Evolutionary conservation across 2,888 invertebrate genomes (phyloP), one percentile per base, ranked within the genome.

Genomic region (Spicauda simplicius): DNA sequence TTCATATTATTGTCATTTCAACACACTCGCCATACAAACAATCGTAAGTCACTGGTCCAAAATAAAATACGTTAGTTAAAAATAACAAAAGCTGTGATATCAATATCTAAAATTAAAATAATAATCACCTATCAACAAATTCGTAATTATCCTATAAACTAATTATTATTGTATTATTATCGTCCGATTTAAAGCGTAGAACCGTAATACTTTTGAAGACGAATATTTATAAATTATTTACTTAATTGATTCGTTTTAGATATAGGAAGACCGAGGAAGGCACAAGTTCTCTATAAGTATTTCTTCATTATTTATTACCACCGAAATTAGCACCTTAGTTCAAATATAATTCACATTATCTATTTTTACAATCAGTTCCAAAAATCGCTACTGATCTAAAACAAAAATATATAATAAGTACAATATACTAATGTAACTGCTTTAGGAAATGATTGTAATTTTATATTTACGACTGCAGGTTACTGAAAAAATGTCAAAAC

Each of bases 171-270:
- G 76, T 81, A 80, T 84, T 82, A 83, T 84, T 80, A 85, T 80
- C 77, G 80, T 86, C 82, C 80, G 82, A 87, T 88, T 91, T 91
- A 91, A 91, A 91, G 91, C 91, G 85, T 90, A 85, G 78, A 88
- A 90, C 89, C 90, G 84, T 91, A 89, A 91, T 91, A 91, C 90
- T 90, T 88, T 83, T 78, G 76, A 84, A 83, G 79, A 74, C 75
- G 71, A 71, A 67, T 75, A 74, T 72, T 72, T 70, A 66, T 66
- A 66, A 56, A 61, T 61, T 61, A 66, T 66, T 41, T 19, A 56
- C 48, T 50, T 61, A 66, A 56, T n/a, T 54, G 48, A 60, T 66
- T 50, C 12, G 54, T 50, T 65, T 59, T 65, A 53, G 65, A 64
- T 74, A 64, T 77, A 84, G 90, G 90, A 91, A 91, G 90, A 91